These are phyloP conservation scores for Trichogramma pretiosum DNA, from an alignment of 1,140 invertebrate genomes.

Conservation along the genomic window DNA sequence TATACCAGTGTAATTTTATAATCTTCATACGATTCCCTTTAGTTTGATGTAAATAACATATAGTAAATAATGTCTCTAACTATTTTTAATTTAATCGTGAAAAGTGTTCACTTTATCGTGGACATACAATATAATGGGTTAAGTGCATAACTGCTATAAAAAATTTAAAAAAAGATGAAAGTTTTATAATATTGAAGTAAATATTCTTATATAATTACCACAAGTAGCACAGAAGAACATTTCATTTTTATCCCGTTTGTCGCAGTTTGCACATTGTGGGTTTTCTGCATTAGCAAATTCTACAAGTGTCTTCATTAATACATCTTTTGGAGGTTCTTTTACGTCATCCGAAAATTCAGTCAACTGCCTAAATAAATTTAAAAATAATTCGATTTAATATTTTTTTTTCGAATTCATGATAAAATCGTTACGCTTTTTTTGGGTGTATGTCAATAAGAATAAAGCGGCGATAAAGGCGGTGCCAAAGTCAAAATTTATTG, in stretches of 20 bases:
- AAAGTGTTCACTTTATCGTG: too few species aligned
- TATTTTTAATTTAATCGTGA: too few species aligned
- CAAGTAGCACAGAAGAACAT: constrained; percentile 66
- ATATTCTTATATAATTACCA: constrained; percentile 38
- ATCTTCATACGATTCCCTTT: too few species aligned
- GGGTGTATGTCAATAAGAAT: too few species aligned
- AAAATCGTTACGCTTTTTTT: too few species aligned
- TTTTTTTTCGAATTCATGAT: neutral
- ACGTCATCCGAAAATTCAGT: constrained; percentile 53
- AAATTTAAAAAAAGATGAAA: neutral
- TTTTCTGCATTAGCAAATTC: constrained; percentile 59
- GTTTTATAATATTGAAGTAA: neutral
- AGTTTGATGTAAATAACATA: too few species aligned
- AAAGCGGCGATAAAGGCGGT: too few species aligned
- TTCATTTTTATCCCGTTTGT: constrained; percentile 54
- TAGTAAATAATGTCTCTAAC: too few species aligned
- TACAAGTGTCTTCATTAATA: constrained; percentile 55
- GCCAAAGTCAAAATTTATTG: too few species aligned
- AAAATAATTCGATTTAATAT: neutral
- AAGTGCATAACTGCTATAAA: neutral
- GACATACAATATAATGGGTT: too few species aligned
- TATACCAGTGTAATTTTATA: too few species aligned
- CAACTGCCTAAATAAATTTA: constrained; percentile 43
- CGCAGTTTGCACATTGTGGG: constrained; percentile 62
- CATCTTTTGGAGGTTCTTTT: constrained; percentile 52